Base-by-base conservation (phyloP, 2,113 vertebrate genomes). In the Malurus alboscapulatus region DNA sequence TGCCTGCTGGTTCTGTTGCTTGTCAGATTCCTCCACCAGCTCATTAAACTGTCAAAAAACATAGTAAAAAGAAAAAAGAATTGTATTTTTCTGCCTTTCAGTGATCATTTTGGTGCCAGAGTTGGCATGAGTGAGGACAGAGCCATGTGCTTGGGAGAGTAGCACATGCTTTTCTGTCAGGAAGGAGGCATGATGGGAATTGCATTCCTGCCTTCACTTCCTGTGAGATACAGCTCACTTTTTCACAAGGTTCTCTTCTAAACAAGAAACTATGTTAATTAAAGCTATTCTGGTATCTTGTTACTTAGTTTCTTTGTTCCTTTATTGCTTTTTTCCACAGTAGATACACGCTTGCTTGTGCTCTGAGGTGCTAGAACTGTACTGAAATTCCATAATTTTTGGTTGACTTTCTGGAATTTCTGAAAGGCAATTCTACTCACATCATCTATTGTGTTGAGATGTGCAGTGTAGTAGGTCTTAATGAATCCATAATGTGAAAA, bases 271-370 rank as follows among this genome's bases (percentile, higher is more conserved):
- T 13, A 2, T 5, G 7, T 58, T 21, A 63, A 81, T 83, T 96
- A 88, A 94, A 92, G 61, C 54, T 57, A 68, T 72, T 42, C 34
- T 50, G 8, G 3, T 84, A 47, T 84, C 21, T 27, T 86, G 29
- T 66, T 68, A 16, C 9, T 55, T 97, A 91, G 73, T 88, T 91
- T 90, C 22, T 81, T 65, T 62, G 15, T 77, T 89, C 87, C 73
- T 38, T 88, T 59, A 36, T 76, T 74, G 17, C 25, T 74, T 30
- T 0, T 3, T 2, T 21, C 24, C 42, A 10, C 3, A 1, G 9
- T 45, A 2, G 29, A 8, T 38, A 21, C 7, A 3, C 14, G 2
- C 17, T 36, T 58, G 2, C 14, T 73, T 65, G 62, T 3, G 17
- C 32, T 34, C 20, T 8, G 9, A 17, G 78, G 38, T 32, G 5